Base-by-base conservation (phyloP, 1,140 invertebrate species). In the Tribolium madens region DNA sequence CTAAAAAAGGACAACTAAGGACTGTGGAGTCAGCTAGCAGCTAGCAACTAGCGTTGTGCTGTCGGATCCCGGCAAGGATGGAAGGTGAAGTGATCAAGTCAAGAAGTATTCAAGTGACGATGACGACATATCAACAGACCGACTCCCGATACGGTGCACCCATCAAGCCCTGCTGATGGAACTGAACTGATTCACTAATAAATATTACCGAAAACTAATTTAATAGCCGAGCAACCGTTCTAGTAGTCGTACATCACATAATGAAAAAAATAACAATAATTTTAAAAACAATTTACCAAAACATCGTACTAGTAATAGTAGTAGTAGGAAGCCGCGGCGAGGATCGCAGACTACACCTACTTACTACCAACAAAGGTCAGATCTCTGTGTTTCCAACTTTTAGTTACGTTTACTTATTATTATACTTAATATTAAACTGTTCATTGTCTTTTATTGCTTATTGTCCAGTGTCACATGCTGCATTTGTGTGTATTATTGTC, bases 401-500 rank as follows among this genome's bases (percentile, higher is more conserved):
- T 76, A 70, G 64, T 81, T 78, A 72, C 14, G 9, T 76, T 81
- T 73, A 80, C 17, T 76, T 82, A 76, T 80, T 81, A 80, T 82
- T 74, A 60, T 69, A 60, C 78, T 79, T 53, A 73, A 77, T 83
- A 82, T 82, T 78, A 80, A 82, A 76, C 75, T 81, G 81, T 84
- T 83, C 78, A 80, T 83, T 83, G 83, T 84, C 82, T 83, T 85
- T 84, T 80, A 78, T 84, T 85, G 84, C 84, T 85, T 85, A 85
- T 80, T 85, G 84, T 85, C 84, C 84, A 85, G 84, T 85, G 84
- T 85, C 84, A 84, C 80, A 81, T 84, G 82, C 83, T 79, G 83
- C 83, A 84, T 85, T 84, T 85, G 83, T 85, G 83, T 85, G 83
- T 85, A 84, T 84, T 85, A 84, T 85, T 85, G 84, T 84, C 81